phyloP scores from a whole-genome alignment of 1,140 invertebrate species.

The Charaxes varanes region DNA sequence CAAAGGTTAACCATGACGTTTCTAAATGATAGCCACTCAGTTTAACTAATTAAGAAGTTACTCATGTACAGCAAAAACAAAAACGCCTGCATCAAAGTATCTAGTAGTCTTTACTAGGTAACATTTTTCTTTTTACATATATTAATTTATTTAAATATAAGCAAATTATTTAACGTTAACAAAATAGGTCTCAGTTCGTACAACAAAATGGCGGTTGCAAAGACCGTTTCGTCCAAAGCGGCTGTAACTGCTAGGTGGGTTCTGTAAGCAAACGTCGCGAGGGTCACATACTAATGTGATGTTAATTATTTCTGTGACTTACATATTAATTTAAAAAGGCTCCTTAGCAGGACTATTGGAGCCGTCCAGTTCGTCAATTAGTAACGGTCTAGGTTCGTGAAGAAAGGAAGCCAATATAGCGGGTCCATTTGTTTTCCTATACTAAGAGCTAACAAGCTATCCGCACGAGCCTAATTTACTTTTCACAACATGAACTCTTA shows the following conservation, averaged over 20 bases:
- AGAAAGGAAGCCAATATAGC: constrained; percentile 34
- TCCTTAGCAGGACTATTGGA: constrained; percentile 37
- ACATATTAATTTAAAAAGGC: constrained; percentile 65
- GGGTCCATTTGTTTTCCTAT: constrained; percentile 9
- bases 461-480: too few species aligned
- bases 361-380: constrained; percentile 37
- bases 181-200: background rate
- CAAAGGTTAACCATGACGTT: too few species aligned
- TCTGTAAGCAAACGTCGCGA: constrained; percentile 39
- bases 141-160: too few species aligned
- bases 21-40: too few species aligned
- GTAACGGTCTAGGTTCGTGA: constrained; percentile 48
- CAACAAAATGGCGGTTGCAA: constrained; percentile 3
- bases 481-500: too few species aligned
- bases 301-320: constrained; percentile 51
- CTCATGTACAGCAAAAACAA: too few species aligned
- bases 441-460: background rate
- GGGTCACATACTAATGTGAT: constrained; percentile 57
- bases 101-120: too few species aligned
- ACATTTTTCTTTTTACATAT: too few species aligned
- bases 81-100: too few species aligned
- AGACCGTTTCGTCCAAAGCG: constrained; percentile 3
- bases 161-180: too few species aligned
- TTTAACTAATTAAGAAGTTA: too few species aligned
- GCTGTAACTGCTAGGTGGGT: constrained; percentile 27